Evolutionary conservation across 2,888 invertebrate species (phyloP).

Genomic region (Caenorhabditis sp.): DNA sequence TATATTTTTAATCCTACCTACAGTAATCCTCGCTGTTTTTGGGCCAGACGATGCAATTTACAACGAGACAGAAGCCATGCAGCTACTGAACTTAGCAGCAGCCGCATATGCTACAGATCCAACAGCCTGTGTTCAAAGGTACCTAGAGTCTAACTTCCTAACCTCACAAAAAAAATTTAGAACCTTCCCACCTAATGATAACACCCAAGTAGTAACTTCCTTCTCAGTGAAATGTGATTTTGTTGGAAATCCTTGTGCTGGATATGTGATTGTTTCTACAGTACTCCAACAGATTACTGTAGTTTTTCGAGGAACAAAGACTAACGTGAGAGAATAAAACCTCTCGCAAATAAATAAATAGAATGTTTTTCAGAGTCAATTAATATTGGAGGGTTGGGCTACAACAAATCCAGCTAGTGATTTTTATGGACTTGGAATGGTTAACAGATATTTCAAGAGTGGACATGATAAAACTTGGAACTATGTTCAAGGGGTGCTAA

Average conservation of each 20-base stretch:
- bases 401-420: slow-evolving; percentile 53
- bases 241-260: slow-evolving; percentile 46
- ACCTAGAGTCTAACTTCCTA: too few species aligned
- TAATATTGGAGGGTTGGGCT: slow-evolving; percentile 62
- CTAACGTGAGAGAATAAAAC: slow-evolving; percentile 35
- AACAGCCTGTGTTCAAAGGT: slow-evolving; percentile 25
- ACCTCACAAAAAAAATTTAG: too few species aligned
- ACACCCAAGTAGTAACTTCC: slow-evolving; percentile 15
- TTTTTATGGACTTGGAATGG: slow-evolving; percentile 63
- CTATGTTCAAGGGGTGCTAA: slow-evolving; percentile 43
- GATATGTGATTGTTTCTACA: slow-evolving; percentile 32
- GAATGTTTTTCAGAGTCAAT: slow-evolving; percentile 51
- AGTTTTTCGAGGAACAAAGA: slow-evolving; percentile 46
- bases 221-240: slow-evolving; percentile 42
- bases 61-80: slow-evolving; percentile 53
- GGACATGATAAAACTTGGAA: slow-evolving; percentile 63
- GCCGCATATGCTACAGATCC: slow-evolving; percentile 53
- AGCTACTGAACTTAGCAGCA: slow-evolving; percentile 49
- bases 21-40: slow-evolving; percentile 7
- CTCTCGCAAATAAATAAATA: background rate
- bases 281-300: slow-evolving; percentile 32
- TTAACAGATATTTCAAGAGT: slow-evolving; percentile 61
- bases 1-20: background rate
- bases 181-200: slow-evolving; percentile 21
- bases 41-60: slow-evolving; percentile 30